Conservation (phyloP, 2,113 vertebrate genomes). For the Cyphomyrus discorhynchus region DNA sequence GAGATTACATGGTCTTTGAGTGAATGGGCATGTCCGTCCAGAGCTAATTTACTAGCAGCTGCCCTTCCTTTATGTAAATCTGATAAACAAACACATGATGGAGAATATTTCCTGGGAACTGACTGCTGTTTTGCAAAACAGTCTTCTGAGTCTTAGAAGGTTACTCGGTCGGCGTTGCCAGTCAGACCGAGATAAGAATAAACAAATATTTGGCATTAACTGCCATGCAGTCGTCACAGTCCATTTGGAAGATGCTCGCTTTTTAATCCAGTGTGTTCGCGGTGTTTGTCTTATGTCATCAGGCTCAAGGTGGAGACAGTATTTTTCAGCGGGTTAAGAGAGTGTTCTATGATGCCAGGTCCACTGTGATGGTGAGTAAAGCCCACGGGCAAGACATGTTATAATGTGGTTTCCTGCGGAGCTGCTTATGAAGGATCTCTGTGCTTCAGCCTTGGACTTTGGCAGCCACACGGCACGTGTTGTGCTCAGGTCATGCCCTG, state of each 20-base stretch:
- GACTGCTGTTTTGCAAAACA: neutral
- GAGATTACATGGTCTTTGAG: slow-evolving; percentile 2
- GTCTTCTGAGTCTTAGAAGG: neutral
- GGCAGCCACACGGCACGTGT: neutral
- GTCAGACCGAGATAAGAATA: neutral
- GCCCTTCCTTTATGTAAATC: neutral
- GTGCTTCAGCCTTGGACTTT: neutral
- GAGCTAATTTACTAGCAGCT: neutral
- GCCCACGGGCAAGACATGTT: neutral
- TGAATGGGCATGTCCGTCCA: neutral
- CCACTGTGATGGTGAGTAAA: slow-evolving; percentile 66
- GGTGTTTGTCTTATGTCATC: slow-evolving; percentile 21
- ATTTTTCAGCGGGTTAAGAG: slow-evolving; percentile 71
- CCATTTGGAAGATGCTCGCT: neutral
- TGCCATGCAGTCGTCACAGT: neutral
- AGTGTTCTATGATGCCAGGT: slow-evolving; percentile 66
- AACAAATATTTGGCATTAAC: neutral
- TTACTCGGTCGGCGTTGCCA: neutral
- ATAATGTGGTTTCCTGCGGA: neutral
- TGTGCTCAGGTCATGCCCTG: neutral
- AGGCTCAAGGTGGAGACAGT: slow-evolving; percentile 83
- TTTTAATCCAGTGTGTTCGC: neutral
- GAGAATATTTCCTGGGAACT: neutral
- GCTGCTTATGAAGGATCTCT: neutral
- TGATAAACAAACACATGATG: neutral